phyloP scores from a whole-genome alignment of 2,888 invertebrate genomes.

The Callosobruchus maculatus region DNA sequence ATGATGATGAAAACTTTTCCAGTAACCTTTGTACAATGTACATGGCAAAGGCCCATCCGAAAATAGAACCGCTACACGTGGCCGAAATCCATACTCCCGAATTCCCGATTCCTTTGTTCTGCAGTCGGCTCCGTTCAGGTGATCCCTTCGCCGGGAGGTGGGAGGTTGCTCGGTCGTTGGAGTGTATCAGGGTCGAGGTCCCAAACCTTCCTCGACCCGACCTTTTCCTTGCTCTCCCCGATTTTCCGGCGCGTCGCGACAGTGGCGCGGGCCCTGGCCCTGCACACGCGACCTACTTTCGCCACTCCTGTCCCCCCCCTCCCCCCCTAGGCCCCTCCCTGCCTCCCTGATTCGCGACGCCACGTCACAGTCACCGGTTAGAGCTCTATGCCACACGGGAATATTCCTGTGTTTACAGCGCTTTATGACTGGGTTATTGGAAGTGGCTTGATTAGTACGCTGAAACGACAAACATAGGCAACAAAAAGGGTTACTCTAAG shows the following conservation, averaged over 20 bases:
- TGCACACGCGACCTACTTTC: conserved; percentile 15
- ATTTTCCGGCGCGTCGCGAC: not conserved
- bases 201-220: conserved; percentile 18
- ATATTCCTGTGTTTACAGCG: not conserved
- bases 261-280: conserved; percentile 8
- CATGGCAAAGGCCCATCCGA: not conserved
- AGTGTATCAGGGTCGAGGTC: conserved; percentile 10
- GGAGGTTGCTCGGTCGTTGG: conserved; percentile 4
- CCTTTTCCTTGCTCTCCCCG: conserved; percentile 21
- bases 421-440: not conserved
- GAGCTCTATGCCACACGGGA: not conserved
- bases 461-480: no score
- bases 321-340: not conserved
- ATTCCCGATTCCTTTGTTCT: not conserved
- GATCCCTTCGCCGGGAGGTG: not conserved
- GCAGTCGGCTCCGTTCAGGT: not conserved
- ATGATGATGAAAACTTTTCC: no score
- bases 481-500: no score
- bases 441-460: not conserved
- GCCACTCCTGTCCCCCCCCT: conserved; percentile 7
- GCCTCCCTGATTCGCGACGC: not conserved
- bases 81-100: not conserved
- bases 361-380: not conserved
- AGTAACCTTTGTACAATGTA: not conserved
- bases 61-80: not conserved